Conservation (phyloP, 2,797 vertebrate genomes). For the Platyrinchus mystaceus region DNA sequence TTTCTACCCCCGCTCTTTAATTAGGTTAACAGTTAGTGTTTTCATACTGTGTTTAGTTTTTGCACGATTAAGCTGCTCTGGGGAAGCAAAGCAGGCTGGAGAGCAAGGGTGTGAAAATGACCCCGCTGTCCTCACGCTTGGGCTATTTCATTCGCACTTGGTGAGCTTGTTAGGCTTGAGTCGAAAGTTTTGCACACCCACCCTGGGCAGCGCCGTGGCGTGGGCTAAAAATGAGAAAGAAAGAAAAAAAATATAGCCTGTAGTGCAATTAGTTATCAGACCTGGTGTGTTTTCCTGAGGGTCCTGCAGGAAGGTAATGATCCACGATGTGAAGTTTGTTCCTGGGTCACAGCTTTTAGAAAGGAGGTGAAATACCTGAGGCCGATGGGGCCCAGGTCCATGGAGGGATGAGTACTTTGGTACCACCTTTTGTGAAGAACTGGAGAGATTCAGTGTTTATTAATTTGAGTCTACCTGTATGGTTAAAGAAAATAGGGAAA, state of each 20-base stretch:
- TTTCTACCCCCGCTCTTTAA: background rate
- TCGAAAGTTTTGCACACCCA: background rate
- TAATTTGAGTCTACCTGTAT: background rate
- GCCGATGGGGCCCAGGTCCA: background rate
- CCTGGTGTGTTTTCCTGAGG: background rate
- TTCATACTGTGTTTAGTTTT: conserved; percentile 16
- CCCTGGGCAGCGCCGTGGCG: background rate
- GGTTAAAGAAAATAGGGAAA: background rate
- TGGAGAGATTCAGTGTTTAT: background rate
- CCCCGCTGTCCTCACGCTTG: conserved; percentile 27
- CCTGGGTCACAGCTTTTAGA: background rate
- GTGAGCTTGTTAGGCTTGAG: background rate
- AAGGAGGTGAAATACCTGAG: background rate
- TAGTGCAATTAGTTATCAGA: background rate
- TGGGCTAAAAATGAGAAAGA: background rate
- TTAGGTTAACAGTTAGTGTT: conserved; percentile 20
- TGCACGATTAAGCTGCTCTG: conserved; percentile 30
- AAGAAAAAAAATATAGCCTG: background rate
- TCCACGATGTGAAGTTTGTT: background rate
- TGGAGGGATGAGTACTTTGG: background rate
- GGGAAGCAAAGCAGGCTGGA: conserved; percentile 5
- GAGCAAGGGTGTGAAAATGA: conserved; percentile 37
- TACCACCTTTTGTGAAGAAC: background rate
- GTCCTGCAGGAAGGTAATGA: background rate
- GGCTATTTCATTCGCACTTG: conserved; percentile 28